phyloP scores from a whole-genome alignment of 2,113 vertebrate genomes.

The Furnarius figulus region DNA sequence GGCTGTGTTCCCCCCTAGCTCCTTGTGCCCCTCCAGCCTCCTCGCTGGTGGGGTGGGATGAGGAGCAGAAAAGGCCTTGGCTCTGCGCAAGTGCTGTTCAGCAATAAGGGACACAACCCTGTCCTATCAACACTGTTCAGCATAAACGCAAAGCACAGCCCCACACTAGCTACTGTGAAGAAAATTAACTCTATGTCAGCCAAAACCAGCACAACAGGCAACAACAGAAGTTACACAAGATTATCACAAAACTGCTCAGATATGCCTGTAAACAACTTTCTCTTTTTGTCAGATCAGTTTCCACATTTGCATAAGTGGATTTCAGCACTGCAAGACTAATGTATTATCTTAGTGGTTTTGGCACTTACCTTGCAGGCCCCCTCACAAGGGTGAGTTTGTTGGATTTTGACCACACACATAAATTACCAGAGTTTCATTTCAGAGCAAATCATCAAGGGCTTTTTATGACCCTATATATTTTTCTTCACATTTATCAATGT shows the following conservation, averaged over 20 bases:
- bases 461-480: not conserved
- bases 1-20: fast-evolving
- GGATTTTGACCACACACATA: not conserved
- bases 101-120: not conserved
- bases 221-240: not conserved
- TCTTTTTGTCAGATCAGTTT: not conserved
- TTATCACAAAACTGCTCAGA: not conserved
- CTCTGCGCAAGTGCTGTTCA: not conserved
- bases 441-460: not conserved
- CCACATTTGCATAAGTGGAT: not conserved
- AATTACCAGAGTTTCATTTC: not conserved
- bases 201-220: not conserved
- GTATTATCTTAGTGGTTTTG: not conserved
- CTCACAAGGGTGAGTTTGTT: not conserved
- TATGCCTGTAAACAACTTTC: not conserved
- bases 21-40: not conserved
- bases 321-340: not conserved
- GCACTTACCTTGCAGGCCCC: not conserved
- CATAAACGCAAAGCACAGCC: not conserved
- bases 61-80: not conserved
- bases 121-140: not conserved
- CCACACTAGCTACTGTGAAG: not conserved
- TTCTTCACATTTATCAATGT: not conserved
- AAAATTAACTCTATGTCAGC: not conserved
- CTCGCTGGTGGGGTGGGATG: not conserved